Evolutionary conservation across 1,140 invertebrate genomes (phyloP).

Genomic region (Chironomus striatipennis): DNA sequence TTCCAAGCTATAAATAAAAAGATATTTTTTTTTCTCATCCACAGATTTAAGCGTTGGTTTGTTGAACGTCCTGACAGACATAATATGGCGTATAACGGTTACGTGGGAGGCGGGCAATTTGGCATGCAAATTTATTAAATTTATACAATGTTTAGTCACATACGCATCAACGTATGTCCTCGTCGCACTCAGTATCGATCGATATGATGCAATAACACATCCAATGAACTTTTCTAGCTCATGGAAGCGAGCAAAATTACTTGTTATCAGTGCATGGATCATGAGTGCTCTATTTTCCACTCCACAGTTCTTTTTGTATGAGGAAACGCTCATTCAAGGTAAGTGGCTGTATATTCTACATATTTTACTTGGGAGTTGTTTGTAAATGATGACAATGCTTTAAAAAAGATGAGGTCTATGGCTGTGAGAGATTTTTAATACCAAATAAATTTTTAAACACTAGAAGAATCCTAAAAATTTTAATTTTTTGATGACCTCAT

Average conservation of each 20-base stretch:
- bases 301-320: slow-evolving; percentile 74
- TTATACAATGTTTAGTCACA: slow-evolving; percentile 72
- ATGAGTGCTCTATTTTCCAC: slow-evolving; percentile 75
- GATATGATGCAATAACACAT: slow-evolving; percentile 89
- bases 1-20: not conserved
- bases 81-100: slow-evolving; percentile 78
- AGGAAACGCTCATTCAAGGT: slow-evolving; percentile 69
- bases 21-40: slow-evolving; percentile 34
- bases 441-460: too few relatives aligned
- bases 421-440: too few relatives aligned
- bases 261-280: slow-evolving; percentile 74
- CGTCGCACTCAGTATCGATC: slow-evolving; percentile 87
- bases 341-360: too few relatives aligned
- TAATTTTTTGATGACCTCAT: too few relatives aligned
- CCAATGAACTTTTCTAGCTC: slow-evolving; percentile 86
- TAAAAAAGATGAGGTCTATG: too few relatives aligned
- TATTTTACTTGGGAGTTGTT: too few relatives aligned
- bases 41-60: slow-evolving; percentile 80
- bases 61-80: slow-evolving; percentile 78
- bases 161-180: slow-evolving; percentile 92
- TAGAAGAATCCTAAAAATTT: too few relatives aligned
- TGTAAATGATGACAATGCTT: too few relatives aligned
- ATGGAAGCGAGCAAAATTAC: slow-evolving; percentile 73
- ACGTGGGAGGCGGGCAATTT: slow-evolving; percentile 78
- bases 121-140: slow-evolving; percentile 80